Percentiles rank a stretch among this genome's conserved stretches.
Evolutionary conservation across 2,888 invertebrate genomes (phyloP).

Genomic region (Hirtodrosophila histrioides): DNA sequence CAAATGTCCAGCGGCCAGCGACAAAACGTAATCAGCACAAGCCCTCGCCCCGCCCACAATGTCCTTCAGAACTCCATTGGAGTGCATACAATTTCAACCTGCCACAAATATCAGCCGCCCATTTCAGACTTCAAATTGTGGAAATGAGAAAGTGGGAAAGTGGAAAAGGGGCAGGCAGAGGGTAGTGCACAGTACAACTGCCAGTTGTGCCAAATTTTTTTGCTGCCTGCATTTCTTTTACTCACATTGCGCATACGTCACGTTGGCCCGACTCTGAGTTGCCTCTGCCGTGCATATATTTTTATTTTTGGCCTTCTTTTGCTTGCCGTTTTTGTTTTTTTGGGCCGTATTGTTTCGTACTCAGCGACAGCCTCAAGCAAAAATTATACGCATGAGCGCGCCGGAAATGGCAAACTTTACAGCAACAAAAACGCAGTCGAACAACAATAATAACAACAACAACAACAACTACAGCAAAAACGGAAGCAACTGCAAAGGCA

Average conservation of each 20-base stretch:
- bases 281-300: constrained; percentile 13
- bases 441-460: constrained; percentile 12
- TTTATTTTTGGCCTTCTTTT: constrained; percentile 26
- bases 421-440: constrained; percentile 43
- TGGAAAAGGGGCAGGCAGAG: not conserved
- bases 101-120: constrained; percentile 41
- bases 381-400: constrained; percentile 79
- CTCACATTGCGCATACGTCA: constrained; percentile 69
- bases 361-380: constrained; percentile 76
- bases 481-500: constrained; percentile 66
- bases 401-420: constrained; percentile 79
- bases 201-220: constrained; percentile 33
- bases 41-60: constrained; percentile 1
- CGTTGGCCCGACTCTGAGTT: constrained; percentile 52
- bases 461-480: constrained; percentile 38
- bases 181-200: constrained; percentile 20
- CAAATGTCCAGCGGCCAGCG: constrained; percentile 32
- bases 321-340: constrained; percentile 17
- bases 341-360: constrained; percentile 67
- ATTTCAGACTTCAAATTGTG: constrained; percentile 29
- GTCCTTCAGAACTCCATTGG: constrained; percentile 9
- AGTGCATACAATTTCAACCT: constrained; percentile 41
- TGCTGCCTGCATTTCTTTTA: constrained; percentile 15
- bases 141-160: constrained; percentile 5
- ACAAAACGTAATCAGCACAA: constrained; percentile 48